Evolutionary conservation across 2,113 vertebrate species (phyloP).

Genomic region (Amphilophus citrinellus): DNA sequence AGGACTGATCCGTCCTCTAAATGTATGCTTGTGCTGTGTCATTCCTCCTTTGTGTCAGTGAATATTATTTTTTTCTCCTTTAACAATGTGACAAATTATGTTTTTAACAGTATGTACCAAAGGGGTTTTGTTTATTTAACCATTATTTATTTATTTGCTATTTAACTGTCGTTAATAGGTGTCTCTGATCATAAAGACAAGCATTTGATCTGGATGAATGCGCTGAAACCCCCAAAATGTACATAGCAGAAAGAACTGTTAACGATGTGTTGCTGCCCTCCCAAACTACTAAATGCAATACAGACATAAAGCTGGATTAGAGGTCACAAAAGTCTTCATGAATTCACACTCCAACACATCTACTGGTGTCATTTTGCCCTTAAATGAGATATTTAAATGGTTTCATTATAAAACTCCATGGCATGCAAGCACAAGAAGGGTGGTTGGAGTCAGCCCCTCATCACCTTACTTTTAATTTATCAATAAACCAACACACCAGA

Average conservation of each 20-base stretch:
- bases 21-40: constrained; percentile 49
- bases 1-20: constrained; percentile 47
- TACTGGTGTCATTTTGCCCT: background rate
- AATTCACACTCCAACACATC: background rate
- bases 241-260: constrained; percentile 9
- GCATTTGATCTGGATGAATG: constrained; percentile 17
- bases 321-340: background rate
- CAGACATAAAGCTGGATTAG: background rate
- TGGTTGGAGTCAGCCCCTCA: constrained; percentile 1
- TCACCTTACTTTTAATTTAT: constrained; percentile 4
- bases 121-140: constrained; percentile 53
- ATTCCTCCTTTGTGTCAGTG: constrained; percentile 56
- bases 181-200: constrained; percentile 36
- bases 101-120: constrained; percentile 33
- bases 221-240: constrained; percentile 51
- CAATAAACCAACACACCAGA: constrained; percentile 1
- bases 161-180: constrained; percentile 44
- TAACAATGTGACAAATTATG: constrained; percentile 49
- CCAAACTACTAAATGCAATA: background rate
- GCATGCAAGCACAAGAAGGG: background rate
- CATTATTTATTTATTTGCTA: constrained; percentile 66
- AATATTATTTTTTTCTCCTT: constrained; percentile 41
- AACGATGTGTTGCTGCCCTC: background rate
- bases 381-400: background rate
- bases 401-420: background rate